These are phyloP conservation scores for Calliopsis andreniformis DNA, from an alignment of 1,140 invertebrate genomes.

Conservation along the genomic window DNA sequence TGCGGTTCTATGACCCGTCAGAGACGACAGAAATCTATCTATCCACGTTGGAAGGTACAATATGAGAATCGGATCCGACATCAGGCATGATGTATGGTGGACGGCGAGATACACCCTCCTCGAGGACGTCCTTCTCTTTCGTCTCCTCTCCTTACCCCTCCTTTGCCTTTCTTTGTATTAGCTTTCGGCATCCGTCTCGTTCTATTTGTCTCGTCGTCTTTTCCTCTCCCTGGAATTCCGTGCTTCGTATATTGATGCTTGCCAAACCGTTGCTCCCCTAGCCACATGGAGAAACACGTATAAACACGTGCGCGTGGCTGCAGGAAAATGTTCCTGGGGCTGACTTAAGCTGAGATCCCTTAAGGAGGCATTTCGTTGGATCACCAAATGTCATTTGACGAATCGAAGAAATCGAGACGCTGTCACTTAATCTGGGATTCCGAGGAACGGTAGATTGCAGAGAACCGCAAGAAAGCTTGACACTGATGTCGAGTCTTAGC, in stretches of 20 bases:
- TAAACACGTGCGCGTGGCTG: slow-evolving; percentile 39
- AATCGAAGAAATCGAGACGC: slow-evolving; percentile 53
- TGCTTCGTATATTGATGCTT: slow-evolving; percentile 80
- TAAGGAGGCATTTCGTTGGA: slow-evolving; percentile 2
- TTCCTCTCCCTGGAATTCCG: slow-evolving; percentile 70
- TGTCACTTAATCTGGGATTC: slow-evolving; percentile 25
- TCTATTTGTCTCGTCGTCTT: not conserved
- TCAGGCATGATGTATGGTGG: slow-evolving; percentile 80
- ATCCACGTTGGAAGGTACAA: slow-evolving; percentile 71
- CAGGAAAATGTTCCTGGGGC: slow-evolving; percentile 31
- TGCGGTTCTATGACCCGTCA: slow-evolving; percentile 43
- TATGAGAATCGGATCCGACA: slow-evolving; percentile 79
- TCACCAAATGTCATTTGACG: slow-evolving; percentile 25
- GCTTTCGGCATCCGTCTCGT: slow-evolving; percentile 72
- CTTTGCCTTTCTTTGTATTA: slow-evolving; percentile 34
- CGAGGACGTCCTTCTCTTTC: slow-evolving; percentile 68
- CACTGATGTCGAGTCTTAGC: too few species aligned
- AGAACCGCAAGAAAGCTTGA: not conserved
- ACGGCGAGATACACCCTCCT: slow-evolving; percentile 73
- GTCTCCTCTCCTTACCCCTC: slow-evolving; percentile 52
- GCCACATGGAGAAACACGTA: slow-evolving; percentile 28
- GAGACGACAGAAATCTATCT: slow-evolving; percentile 61
- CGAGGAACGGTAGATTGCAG: not conserved
- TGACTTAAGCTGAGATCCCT: slow-evolving; percentile 21
- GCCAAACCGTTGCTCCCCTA: slow-evolving; percentile 46